These are phyloP conservation scores for Ferrisia virgata DNA, from an alignment of 2,888 invertebrate species.

Conservation along the genomic window DNA sequence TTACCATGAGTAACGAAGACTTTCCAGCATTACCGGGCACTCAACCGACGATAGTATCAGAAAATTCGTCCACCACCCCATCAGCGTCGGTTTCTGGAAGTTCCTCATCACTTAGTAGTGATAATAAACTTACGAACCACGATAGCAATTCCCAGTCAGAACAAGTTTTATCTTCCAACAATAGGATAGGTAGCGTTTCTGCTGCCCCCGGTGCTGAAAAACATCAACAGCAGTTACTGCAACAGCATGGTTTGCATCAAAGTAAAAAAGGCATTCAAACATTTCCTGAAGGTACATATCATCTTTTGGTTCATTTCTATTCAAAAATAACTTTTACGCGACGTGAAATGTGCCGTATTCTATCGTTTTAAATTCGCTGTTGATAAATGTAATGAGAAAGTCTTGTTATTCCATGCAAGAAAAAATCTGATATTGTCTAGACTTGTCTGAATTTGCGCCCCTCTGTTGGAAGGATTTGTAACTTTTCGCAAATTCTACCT, in stretches of 20 bases:
- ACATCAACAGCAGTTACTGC: constrained; percentile 37
- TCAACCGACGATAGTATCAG: constrained; percentile 54
- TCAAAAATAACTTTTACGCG: no score
- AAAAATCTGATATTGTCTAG: no score
- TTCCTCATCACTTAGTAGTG: constrained; percentile 44
- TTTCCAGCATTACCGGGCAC: constrained; percentile 98
- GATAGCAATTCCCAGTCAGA: constrained; percentile 39
- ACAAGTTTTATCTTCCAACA: constrained; percentile 45
- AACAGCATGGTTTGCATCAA: constrained; percentile 41
- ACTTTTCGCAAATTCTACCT: no score
- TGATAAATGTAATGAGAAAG: no score
- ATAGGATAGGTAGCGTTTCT: constrained; percentile 41
- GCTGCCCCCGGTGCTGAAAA: constrained; percentile 45
- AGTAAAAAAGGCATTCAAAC: constrained; percentile 85
- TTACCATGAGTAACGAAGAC: constrained; percentile 98
- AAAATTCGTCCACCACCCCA: constrained; percentile 46
- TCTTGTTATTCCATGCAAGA: no score
- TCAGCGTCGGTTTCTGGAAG: constrained; percentile 45
- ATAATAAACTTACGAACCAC: constrained; percentile 42
- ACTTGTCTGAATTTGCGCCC: no score
- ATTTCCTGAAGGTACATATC: constrained; percentile 78
- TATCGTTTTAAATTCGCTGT: no score
- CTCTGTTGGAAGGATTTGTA: no score
- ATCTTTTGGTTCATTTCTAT: neutral
- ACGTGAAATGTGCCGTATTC: no score